Percentiles rank a stretch among this genome's conserved stretches.
Evolutionary conservation across 2,113 vertebrate species (phyloP).

Genomic region (Cromileptes altivelis): DNA sequence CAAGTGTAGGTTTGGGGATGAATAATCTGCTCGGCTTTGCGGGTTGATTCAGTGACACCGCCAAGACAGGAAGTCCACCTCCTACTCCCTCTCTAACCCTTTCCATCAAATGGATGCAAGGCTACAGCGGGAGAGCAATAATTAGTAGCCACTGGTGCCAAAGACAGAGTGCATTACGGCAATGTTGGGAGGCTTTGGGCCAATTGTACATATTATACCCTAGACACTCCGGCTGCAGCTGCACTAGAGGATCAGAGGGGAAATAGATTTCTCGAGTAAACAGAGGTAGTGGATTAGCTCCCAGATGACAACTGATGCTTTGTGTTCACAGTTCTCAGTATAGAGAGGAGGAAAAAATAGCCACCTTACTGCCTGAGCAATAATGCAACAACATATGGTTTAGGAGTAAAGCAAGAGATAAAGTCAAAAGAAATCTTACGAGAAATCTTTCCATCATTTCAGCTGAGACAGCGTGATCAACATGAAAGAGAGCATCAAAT

Average conservation of each 20-base stretch:
- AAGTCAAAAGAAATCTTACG: background rate
- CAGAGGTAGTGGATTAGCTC: slow-evolving; percentile 46
- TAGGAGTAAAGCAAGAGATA: background rate
- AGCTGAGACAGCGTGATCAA: background rate
- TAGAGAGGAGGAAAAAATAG: slow-evolving; percentile 1
- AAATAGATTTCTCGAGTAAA: slow-evolving; percentile 48
- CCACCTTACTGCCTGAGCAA: background rate
- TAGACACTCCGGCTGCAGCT: slow-evolving; percentile 53
- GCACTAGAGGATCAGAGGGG: slow-evolving; percentile 44
- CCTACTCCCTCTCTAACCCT: slow-evolving; percentile 23
- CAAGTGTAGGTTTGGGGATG: slow-evolving; percentile 17
- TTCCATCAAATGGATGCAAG: slow-evolving; percentile 38
- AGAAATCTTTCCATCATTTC: background rate
- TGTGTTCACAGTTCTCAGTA: slow-evolving; percentile 3
- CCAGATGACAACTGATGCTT: slow-evolving; percentile 35
- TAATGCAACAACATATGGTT: slow-evolving; percentile 9
- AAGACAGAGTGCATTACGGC: slow-evolving; percentile 40
- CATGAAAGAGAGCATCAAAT: slow-evolving; percentile 20
- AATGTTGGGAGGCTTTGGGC: slow-evolving; percentile 33
- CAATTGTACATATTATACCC: slow-evolving; percentile 34
- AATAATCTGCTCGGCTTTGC: slow-evolving; percentile 14
- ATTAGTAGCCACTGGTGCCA: slow-evolving; percentile 58
- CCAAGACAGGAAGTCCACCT: slow-evolving; percentile 46
- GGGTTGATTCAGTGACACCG: slow-evolving; percentile 31
- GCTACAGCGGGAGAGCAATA: slow-evolving; percentile 43